These are phyloP conservation scores for Ditula angustiorana DNA, from an alignment of 2,888 invertebrate genomes.

Conservation along the genomic window DNA sequence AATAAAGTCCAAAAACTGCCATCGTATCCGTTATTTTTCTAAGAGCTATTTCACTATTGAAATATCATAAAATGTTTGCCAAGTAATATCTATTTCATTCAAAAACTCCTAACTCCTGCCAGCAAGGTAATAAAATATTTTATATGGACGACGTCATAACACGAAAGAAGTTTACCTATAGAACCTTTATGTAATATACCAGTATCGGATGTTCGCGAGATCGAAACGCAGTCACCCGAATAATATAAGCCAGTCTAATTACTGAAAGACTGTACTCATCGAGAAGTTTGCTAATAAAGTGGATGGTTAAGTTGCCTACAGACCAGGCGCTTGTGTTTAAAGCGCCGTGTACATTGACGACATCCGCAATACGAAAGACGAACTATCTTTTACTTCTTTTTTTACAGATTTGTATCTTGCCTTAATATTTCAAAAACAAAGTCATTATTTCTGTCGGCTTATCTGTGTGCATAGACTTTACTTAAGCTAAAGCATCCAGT, in stretches of 20 bases:
- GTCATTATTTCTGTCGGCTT: too few species aligned
- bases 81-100: conserved; percentile 3
- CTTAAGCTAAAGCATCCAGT: too few species aligned
- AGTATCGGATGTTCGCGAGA: conserved; percentile 50
- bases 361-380: not conserved
- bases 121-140: not conserved
- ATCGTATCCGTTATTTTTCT: not conserved
- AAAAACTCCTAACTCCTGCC: not conserved
- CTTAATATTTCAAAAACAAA: too few species aligned
- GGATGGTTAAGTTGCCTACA: conserved; percentile 71
- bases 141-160: conserved; percentile 7
- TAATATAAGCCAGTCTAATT: conserved; percentile 78
- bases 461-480: too few species aligned
- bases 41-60: not conserved
- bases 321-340: conserved; percentile 52
- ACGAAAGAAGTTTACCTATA: conserved; percentile 15
- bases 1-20: not conserved
- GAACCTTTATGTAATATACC: conserved; percentile 6
- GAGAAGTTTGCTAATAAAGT: conserved; percentile 82
- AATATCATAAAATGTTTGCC: conserved; percentile 1
- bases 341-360: conserved; percentile 45
- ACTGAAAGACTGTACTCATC: conserved; percentile 75
- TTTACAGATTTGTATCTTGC: accelerated
- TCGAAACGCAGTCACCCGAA: conserved; percentile 68
- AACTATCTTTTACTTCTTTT: not conserved